phyloP scores from a whole-genome alignment of 2,113 vertebrate species.

The Mormoops blainvillei region DNA sequence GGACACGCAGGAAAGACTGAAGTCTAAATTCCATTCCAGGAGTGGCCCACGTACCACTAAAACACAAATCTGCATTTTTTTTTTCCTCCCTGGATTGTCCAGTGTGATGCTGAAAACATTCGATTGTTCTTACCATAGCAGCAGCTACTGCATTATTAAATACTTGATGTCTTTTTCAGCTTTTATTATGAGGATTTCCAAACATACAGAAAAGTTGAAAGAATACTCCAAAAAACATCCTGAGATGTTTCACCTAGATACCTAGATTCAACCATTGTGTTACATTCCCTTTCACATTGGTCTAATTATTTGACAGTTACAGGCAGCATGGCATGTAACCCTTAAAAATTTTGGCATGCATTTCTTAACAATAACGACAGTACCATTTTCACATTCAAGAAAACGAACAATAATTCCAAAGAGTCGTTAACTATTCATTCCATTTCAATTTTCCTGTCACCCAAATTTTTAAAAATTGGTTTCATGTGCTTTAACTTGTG shows the following conservation, averaged over 20 bases:
- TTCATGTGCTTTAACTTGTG: background rate
- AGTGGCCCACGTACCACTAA: background rate
- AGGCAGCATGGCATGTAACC: background rate
- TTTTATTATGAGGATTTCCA: background rate
- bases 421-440: background rate
- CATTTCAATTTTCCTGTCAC: background rate
- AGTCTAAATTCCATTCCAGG: background rate
- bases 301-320: background rate
- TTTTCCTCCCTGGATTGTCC: rapidly evolving
- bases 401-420: background rate
- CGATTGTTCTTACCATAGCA: background rate
- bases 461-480: background rate
- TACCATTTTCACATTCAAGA: background rate
- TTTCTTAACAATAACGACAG: background rate
- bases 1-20: background rate
- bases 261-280: background rate
- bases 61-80: background rate
- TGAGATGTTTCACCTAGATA: background rate
- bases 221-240: background rate
- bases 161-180: background rate
- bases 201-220: background rate
- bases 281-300: background rate
- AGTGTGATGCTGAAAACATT: too few relatives aligned
- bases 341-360: background rate
- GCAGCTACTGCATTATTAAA: background rate